Evolutionary conservation across 1,140 invertebrate species (phyloP), one percentile per base, ranked within the genome.

Genomic region (Meloidogyne floridensis): DNA sequence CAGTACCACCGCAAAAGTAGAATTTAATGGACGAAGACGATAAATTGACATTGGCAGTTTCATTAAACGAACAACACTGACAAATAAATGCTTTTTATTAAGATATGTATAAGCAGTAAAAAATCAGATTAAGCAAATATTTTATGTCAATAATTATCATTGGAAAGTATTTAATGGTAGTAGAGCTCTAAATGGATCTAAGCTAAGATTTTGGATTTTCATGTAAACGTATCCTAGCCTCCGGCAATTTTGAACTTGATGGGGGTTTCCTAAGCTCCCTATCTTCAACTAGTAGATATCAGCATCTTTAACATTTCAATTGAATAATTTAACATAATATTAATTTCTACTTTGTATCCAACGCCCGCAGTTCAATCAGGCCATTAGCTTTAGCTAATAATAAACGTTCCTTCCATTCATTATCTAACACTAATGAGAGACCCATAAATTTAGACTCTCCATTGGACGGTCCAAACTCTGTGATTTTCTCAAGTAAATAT

Each of bases 371-470:
- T 51, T 79, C 77, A 72, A 79, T 72, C 7, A 18, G 18, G 5
- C 77, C 77, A 43, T 79, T 65, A 43, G 69, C 77, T 69, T 79
- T 79, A 9, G 77, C 53, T 20, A 79, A 11, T 43, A 71, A 79
- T 13, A 79, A 71, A 11, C 43, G 43, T 13, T 65, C 43, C 18
- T 72, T 72, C 59, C 59, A 65, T 65, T 65, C 59, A 65, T n/a
- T 65, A 8, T 65, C 59, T 6, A 65, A 1, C 3, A 79, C 6
- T 72, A 79, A 43, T 9, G 69, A 72, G 18, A 79, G 69, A 51
- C 77, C 59, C 59, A 79, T 72, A 72, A 71, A 79, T 51, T 79
- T 79, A 20, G 65, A 69, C n/a, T 65, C 15, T 69, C 77, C 77
- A 32, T 79, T 72, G 20, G 20, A 79, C n/a, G 77, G 77, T 10